Base-by-base conservation (phyloP, 2,888 invertebrate species). In the Drosophila mercatorum region DNA sequence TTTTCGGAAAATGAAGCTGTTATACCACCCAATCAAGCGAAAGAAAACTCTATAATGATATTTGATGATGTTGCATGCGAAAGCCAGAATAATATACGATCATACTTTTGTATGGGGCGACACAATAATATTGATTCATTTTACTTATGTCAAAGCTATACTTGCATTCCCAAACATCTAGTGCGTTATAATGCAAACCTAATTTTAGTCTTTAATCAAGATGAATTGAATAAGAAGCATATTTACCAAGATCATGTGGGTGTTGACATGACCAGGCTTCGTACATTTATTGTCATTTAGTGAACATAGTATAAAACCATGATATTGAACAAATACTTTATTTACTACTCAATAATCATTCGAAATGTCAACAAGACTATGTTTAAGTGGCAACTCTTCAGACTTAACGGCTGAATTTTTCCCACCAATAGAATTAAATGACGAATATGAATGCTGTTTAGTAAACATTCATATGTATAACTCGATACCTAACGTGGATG, bases 211-310 rank as follows among this genome's bases (percentile, higher is more conserved):
- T 41, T 41, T 40, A n/a, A 40, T 6, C n/a, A 41, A 41, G 40
- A 41, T 41, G 40, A 41, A 41, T 41, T 41, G 40, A 41, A 41
- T 41, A 41, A n/a, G 40, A 41, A 41, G 40, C 40, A n/a, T 41
- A 41, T 41, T 41, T 41, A n/a, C 40, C 14, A n/a, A 7, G 14
- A n/a, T 6, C 40, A 41, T n/a, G 40, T n/a, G 40, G 40, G 40
- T n/a, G 40, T 7, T 41, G 40, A 41, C n/a, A 41, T n/a, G 40
- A 41, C 7, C 40, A 6, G n/a, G n/a, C 40, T 41, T 41, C 40
- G 40, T 41, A 41, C 40, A 41, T 41, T 41, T 41, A 41, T 41
- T 41, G n/a, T 41, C n/a, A 41, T n/a, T n/a, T 41, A 41, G 40
- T n/a, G 40, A 41, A n/a, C n/a, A 41, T 41, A n/a, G n/a, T 41